Percentiles rank a stretch among this genome's conserved stretches.
Evolutionary conservation across 2,797 vertebrate species (phyloP).

Genomic region (Hippocampus kuda): DNA sequence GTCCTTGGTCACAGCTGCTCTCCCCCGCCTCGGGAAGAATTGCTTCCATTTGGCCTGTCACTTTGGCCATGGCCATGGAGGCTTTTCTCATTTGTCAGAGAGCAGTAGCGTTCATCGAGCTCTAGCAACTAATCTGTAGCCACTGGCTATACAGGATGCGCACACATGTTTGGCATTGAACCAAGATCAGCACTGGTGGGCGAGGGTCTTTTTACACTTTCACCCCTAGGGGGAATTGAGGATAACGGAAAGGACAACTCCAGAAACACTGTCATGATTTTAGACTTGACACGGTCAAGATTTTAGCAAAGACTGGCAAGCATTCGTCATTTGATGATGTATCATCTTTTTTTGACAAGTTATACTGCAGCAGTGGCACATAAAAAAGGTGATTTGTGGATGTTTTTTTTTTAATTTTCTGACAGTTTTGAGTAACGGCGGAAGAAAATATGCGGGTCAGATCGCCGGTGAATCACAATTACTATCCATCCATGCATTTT

Average conservation of each 20-base stretch:
- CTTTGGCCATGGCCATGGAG: constrained; percentile 65
- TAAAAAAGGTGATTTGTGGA: too few relatives aligned
- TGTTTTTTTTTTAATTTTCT: too few relatives aligned
- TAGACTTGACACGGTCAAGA: too few relatives aligned
- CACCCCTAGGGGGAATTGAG: constrained; percentile 24
- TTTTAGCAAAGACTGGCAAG: too few relatives aligned
- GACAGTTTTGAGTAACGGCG: too few relatives aligned
- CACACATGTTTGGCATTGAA: constrained; percentile 36
- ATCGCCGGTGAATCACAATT: too few relatives aligned
- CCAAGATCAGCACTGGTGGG: constrained; percentile 35
- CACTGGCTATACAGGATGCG: constrained; percentile 43
- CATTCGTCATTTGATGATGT: too few relatives aligned
- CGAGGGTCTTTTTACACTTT: constrained; percentile 43
- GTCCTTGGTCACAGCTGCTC: constrained; percentile 70
- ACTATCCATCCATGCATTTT: neutral
- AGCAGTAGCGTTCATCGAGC: constrained; percentile 60
- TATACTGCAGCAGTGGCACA: too few relatives aligned
- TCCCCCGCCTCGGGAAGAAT: constrained; percentile 71
- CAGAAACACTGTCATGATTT: neutral
- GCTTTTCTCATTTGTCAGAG: constrained; percentile 75
- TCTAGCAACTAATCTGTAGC: constrained; percentile 63
- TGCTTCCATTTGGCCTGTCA: constrained; percentile 78
- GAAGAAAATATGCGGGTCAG: too few relatives aligned
- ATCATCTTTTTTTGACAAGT: too few relatives aligned
- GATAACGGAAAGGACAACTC: constrained; percentile 23